Evolutionary conservation across 2,113 vertebrate species (phyloP).

Genomic region (Sander lucioperca): DNA sequence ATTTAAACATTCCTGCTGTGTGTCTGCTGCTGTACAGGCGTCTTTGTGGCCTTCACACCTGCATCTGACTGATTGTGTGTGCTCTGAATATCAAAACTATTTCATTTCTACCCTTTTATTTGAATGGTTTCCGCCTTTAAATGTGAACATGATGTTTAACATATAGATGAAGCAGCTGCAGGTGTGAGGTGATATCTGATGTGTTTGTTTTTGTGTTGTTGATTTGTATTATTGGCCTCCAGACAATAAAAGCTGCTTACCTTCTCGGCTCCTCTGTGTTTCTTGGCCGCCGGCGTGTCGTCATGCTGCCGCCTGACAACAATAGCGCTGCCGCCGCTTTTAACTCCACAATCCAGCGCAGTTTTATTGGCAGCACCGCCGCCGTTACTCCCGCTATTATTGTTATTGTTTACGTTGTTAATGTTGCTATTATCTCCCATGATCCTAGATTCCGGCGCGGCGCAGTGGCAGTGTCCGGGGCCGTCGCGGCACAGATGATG

Average conservation of each 20-base stretch:
- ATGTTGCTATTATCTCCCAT: conserved; percentile 73
- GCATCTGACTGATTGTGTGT: conserved; percentile 51
- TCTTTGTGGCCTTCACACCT: conserved; percentile 65
- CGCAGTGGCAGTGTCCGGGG: conserved; percentile 85
- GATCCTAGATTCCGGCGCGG: conserved; percentile 77
- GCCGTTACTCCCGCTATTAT: conserved; percentile 30
- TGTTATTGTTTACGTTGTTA: conserved; percentile 71
- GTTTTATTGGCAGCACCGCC: conserved; percentile 72
- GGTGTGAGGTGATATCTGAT: not conserved
- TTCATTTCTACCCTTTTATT: not conserved
- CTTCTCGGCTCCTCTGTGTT: conserved; percentile 94
- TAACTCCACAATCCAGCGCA: conserved; percentile 85
- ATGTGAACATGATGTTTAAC: not conserved
- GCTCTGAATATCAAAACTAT: conserved; percentile 39
- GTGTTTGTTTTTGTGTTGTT: not conserved
- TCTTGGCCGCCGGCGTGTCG: conserved; percentile 92
- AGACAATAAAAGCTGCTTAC: conserved; percentile 80
- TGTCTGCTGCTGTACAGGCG: conserved; percentile 26
- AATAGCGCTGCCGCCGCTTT: conserved; percentile 89
- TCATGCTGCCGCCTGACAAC: conserved; percentile 89
- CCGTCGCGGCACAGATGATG: conserved; percentile 90
- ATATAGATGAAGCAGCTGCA: not conserved
- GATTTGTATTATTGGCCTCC: conserved; percentile 12
- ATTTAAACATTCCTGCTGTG: conserved; percentile 22
- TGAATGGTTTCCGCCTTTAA: not conserved